Evolutionary conservation across 2,113 vertebrate genomes (phyloP).

Genomic region (Lamprologus lemairii): DNA sequence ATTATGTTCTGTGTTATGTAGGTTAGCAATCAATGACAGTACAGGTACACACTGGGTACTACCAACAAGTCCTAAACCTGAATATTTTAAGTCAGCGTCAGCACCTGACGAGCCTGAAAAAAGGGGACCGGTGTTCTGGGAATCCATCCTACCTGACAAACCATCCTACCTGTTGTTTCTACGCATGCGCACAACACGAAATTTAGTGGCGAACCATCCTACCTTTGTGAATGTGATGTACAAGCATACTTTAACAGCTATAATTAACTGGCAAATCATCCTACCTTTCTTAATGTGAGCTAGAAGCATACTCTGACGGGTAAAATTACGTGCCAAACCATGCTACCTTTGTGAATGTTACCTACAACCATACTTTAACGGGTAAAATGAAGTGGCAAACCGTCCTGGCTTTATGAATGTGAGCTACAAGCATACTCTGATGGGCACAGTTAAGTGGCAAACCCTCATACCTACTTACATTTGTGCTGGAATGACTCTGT

Average conservation of each 20-base stretch:
- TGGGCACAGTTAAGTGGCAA: not conserved
- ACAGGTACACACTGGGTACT: not conserved
- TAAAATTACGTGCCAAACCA: too few relatives aligned
- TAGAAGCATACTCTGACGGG: fast-evolving
- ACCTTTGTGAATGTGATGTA: not conserved
- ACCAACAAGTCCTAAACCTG: fast-evolving
- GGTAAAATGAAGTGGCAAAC: too few relatives aligned
- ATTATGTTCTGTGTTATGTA: not conserved
- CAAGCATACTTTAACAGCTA: not conserved
- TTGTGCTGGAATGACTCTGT: not conserved
- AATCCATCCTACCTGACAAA: not conserved
- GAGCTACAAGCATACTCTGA: too few relatives aligned
- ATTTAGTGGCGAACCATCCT: not conserved
- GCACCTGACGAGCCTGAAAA: not conserved
- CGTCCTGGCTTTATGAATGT: too few relatives aligned
- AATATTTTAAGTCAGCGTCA: not conserved
- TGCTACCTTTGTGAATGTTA: not conserved
- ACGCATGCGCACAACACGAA: not conserved
- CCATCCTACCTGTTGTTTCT: not conserved
- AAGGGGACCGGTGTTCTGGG: not conserved
- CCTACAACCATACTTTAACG: not conserved
- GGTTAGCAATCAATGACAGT: not conserved
- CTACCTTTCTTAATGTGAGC: too few relatives aligned
- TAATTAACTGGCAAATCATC: fast-evolving
- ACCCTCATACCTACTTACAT: not conserved